These are phyloP conservation scores for Thalassaphorura encarpata DNA, from an alignment of 1,140 invertebrate genomes.

Conservation along the genomic window DNA sequence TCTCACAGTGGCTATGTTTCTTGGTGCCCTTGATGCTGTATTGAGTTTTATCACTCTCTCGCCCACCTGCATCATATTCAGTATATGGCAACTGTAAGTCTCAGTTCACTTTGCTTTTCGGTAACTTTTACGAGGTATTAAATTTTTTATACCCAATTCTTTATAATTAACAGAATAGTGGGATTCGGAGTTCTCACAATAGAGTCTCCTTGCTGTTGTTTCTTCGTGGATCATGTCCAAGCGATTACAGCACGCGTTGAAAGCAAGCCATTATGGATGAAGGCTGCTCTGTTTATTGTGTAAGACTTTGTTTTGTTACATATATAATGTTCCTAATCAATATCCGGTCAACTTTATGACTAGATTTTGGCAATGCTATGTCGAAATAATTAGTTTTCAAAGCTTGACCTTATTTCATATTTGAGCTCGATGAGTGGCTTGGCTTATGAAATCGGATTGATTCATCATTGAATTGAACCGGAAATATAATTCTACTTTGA, in stretches of 20 bases:
- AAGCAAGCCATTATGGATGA: conserved; percentile 74
- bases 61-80: conserved; percentile 56
- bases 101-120: not conserved
- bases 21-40: conserved; percentile 68
- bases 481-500: too few relatives aligned
- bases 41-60: conserved; percentile 57
- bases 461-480: too few relatives aligned
- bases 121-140: not conserved
- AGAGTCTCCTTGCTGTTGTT: conserved; percentile 89
- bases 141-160: not conserved
- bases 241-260: conserved; percentile 60
- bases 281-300: conserved; percentile 74
- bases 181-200: conserved; percentile 75
- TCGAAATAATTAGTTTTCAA: too few relatives aligned
- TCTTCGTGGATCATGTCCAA: conserved; percentile 87
- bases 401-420: too few relatives aligned
- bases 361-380: too few relatives aligned
- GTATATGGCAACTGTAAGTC: conserved; percentile 74
- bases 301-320: too few relatives aligned
- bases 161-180: conserved; percentile 47
- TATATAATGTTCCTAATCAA: too few relatives aligned
- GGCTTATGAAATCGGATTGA: too few relatives aligned
- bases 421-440: too few relatives aligned
- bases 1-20: conserved; percentile 68
- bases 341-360: too few relatives aligned